Conservation (phyloP, 2,113 vertebrate species). For the Cynopterus brachyotis region DNA sequence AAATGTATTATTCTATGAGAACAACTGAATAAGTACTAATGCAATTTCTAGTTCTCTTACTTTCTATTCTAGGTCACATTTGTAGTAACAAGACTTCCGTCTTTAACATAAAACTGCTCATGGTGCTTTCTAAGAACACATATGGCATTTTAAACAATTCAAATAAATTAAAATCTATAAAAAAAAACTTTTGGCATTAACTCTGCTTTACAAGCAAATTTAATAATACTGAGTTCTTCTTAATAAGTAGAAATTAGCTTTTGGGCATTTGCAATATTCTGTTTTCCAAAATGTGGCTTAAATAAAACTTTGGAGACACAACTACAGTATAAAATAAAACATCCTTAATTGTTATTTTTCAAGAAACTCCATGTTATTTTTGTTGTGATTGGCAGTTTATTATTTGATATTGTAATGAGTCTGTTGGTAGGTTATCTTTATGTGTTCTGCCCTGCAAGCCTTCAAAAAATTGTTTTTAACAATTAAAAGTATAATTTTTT, state of each 20-base stretch:
- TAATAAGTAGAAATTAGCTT: constrained; percentile 15
- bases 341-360: constrained; percentile 1
- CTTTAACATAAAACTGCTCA: background rate
- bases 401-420: background rate
- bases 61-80: constrained; percentile 26
- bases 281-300: constrained; percentile 25
- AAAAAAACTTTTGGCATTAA: background rate
- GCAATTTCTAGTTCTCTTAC: background rate
- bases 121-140: background rate
- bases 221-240: background rate
- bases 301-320: constrained; percentile 21
- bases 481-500: background rate
- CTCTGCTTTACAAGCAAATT: constrained; percentile 16
- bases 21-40: constrained; percentile 9
- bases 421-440: constrained; percentile 12
- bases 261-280: background rate
- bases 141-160: background rate
- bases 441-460: background rate
- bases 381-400: background rate
- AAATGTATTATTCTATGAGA: constrained; percentile 30
- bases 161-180: constrained; percentile 35
- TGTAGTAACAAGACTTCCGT: background rate
- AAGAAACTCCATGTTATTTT: constrained; percentile 4
- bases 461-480: constrained; percentile 17
- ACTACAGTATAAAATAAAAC: background rate